Base-by-base conservation (phyloP, 2,113 vertebrate genomes). In the Burhinus oedicnemus region DNA sequence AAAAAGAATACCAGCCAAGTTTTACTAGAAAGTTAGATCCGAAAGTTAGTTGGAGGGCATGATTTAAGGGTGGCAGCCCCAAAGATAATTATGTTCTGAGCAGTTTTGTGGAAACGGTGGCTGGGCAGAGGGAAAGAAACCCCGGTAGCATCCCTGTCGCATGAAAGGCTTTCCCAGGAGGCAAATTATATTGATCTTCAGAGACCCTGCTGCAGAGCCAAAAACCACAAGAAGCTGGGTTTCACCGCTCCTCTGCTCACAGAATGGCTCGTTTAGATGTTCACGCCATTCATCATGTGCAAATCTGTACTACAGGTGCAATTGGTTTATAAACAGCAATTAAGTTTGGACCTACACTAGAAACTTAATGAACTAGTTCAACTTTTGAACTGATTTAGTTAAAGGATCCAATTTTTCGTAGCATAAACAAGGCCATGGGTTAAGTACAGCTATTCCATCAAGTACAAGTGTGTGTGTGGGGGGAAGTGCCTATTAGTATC, bases 211-310 rank as follows among this genome's bases (percentile, higher is more conserved):
- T 47, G 42, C 2, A 3, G 25, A 51, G 49, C 49, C 23, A 12
- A 51, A n/a, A 68, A 13, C 12, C 71, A 29, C 3, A 0, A 44
- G 54, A 12, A 6, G 19, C 36, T 4, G 5, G 34, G 34, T 34
- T 54, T 40, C 74, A 3, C 64, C 8, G 14, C 47, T 65, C 30
- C n/a, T 36, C 60, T 12, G 30, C 76, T 60, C 34, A 3, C 32
- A n/a, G 23, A 45, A 12, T 0, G 19, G 44, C 92, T 82, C 4
- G 4, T 13, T 16, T 7, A 10, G 49, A 25, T 13, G 15, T 6
- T 12, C 4, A 1, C 4, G 40, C 19, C 5, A 1, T 21, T 34
- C 32, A 2, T 32, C 34, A 2, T 0, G 0, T 9, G 16, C 60
- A 75, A 32, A 57, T 1, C 69, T n/a, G 32, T 6, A 2, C 32